Evolutionary conservation across 30 jellyfish, hydroid and myxozoan genomes (phyloP).

Genomic region (Aurelia sp.): DNA sequence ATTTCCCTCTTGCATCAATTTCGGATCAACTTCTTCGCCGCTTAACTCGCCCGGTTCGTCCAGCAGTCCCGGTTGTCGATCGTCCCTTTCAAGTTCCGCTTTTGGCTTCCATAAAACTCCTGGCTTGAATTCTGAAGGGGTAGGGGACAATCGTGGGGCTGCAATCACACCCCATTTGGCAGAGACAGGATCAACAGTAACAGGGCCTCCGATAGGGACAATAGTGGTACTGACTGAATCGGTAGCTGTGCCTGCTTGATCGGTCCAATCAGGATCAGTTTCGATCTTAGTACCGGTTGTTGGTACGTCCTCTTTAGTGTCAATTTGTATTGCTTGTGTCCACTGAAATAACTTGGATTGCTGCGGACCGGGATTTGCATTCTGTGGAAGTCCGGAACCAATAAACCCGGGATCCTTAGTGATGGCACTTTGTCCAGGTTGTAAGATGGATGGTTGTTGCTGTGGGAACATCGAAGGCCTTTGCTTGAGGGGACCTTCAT

Average conservation of each 20-base stretch:
- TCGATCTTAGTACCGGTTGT: constrained; percentile 36
- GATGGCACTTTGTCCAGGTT: constrained; percentile 32
- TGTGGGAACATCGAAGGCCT: constrained; percentile 30
- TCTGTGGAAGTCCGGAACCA: constrained; percentile 25
- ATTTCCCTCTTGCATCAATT: constrained; percentile 4
- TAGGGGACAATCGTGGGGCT: constrained; percentile 98
- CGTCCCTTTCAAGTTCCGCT: constrained; percentile 81
- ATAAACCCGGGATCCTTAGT: constrained; percentile 37
- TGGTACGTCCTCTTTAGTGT: constrained; percentile 53
- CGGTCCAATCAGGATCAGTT: constrained; percentile 30
- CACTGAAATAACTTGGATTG: constrained; percentile 87
- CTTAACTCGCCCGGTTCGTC: constrained; percentile 21
- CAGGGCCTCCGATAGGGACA: constrained; percentile 57
- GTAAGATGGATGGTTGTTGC: constrained; percentile 7
- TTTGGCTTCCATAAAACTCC: constrained; percentile 99
- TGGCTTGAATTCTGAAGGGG: constrained; percentile 98
- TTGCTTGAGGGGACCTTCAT: constrained; percentile 1
- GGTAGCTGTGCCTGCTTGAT: constrained; percentile 11
- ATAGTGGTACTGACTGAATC: constrained; percentile 19
- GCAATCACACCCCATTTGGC: constrained; percentile 99
- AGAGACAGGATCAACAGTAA: constrained; percentile 94
- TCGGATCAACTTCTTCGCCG: constrained; percentile 13
- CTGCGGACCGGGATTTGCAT: constrained; percentile 76
- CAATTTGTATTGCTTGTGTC: constrained; percentile 80
- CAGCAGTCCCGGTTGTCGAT: constrained; percentile 4